Percentiles rank a stretch among this genome's conserved stretches.
Conservation (phyloP, 92 coral and sea anemone genomes). For the Bergia puertoricense region DNA sequence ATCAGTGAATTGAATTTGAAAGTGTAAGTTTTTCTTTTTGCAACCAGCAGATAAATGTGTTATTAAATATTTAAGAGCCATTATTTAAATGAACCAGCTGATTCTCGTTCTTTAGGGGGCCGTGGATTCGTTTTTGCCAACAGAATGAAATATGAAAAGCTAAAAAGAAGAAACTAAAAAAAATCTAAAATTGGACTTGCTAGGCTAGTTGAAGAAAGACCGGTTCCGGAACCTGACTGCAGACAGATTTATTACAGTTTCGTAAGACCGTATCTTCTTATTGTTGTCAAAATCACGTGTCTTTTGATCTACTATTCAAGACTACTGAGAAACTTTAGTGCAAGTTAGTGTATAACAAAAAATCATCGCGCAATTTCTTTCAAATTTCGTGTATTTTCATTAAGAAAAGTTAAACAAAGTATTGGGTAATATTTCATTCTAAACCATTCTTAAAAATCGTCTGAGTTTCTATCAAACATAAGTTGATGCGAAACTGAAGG, state of each 20-base stretch:
- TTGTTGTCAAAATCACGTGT: neutral
- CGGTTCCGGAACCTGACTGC: neutral
- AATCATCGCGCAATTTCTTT: neutral
- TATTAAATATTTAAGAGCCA: no score
- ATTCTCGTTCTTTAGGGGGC: no score
- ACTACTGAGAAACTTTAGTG: no score
- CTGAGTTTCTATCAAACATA: no score
- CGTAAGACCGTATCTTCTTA: neutral
- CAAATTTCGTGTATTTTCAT: neutral
- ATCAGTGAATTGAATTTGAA: neutral
- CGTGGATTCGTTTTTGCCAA: neutral
- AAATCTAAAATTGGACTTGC: neutral
- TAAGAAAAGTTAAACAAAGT: neutral
- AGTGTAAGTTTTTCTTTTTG: neutral
- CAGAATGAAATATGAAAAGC: neutral
- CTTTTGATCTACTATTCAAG: no score
- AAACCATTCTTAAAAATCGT: no score
- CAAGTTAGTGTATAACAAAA: neutral
- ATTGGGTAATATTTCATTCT: neutral
- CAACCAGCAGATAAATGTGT: neutral
- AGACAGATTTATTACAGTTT: neutral
- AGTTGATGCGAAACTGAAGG: neutral
- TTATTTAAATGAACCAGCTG: no score
- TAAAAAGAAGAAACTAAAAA: neutral
- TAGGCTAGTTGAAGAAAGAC: neutral